phyloP scores from a whole-genome alignment of 2,888 invertebrate genomes.

The Teleogryllus oceanicus region DNA sequence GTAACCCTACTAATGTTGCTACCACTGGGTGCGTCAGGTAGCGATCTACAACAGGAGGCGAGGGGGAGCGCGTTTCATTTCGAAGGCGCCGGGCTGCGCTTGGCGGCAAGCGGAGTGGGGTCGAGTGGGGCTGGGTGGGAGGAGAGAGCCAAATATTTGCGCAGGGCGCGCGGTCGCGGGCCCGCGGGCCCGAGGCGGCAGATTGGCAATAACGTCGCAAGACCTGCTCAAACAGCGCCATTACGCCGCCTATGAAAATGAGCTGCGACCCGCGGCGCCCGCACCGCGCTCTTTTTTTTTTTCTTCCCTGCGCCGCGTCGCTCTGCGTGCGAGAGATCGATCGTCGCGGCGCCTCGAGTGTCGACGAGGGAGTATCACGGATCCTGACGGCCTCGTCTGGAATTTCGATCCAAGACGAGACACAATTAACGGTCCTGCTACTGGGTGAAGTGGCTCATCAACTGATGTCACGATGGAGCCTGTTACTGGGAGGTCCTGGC shows the following conservation, averaged over 20 bases:
- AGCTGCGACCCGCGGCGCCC: too few species aligned
- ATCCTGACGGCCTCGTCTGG: too few species aligned
- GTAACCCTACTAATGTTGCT: too few species aligned
- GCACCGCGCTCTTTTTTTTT: background rate
- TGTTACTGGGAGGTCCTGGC: too few species aligned
- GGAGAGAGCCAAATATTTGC: background rate
- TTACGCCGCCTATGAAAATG: background rate
- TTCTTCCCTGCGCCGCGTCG: background rate
- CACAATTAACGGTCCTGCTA: too few species aligned
- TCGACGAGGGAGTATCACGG: too few species aligned
- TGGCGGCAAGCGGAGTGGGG: background rate
- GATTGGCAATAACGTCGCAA: conserved; percentile 7
- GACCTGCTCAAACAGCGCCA: conserved; percentile 7
- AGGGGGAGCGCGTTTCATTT: background rate
- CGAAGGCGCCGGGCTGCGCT: background rate
- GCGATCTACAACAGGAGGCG: too few species aligned
- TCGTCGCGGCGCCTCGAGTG: background rate
- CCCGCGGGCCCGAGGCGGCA: background rate
- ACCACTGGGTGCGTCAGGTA: too few species aligned
- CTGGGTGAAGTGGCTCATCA: too few species aligned
- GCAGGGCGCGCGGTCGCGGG: background rate
- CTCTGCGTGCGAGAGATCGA: background rate
- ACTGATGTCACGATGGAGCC: too few species aligned
- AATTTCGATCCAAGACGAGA: too few species aligned
- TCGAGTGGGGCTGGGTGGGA: background rate